Evolutionary conservation across 2,113 vertebrate species (phyloP), one percentile per base, ranked within the genome.

Genomic region (Microtus oregoni): DNA sequence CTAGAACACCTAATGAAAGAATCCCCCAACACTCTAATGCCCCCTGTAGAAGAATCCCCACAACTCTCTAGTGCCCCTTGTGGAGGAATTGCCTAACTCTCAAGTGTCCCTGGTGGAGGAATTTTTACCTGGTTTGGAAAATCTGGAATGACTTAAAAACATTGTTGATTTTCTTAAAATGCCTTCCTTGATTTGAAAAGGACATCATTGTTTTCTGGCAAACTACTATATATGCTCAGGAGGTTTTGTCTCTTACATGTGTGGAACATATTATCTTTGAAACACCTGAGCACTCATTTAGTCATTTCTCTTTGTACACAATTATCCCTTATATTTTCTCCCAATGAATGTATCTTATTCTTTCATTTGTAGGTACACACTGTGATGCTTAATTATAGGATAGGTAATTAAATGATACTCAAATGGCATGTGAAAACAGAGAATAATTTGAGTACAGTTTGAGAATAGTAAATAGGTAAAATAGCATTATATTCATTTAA

Each of bases 141-240:
- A 32, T 76, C 77, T 79, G 19, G 24, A 70, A 2, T 79, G 26
- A 70, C 22, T 91, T 81, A n/a, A 76, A 41, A 82, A 72, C 65
- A n/a, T 81, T 91, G 32, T 76, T 78, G 7, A 17, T 52, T 79
- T 26, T 35, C 47, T 10, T 55, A 28, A 55, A 79, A 79, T 52
- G 30, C 2, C 81, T 79, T 76, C 41, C 52, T 81, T 89, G 20
- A 96, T 67, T 92, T n/a, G 81, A 90, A 73, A 91, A 68, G 30
- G 5, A 24, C 28, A 86, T 67, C 35, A 86, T 61, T 47, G 11
- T 19, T 17, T 8, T 44, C n/a, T 94, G 41, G 10, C 7, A 96
- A 90, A 55, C 88, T 67, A 78, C 19, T 86, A 17, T 82, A 38
- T n/a, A 85, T 61, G 19, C 61, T 78, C 38, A 63, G 58, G 88